Evolutionary conservation across 2,797 vertebrate species (phyloP), one percentile per base, ranked within the genome.

Genomic region (Fundulus diaphanus): DNA sequence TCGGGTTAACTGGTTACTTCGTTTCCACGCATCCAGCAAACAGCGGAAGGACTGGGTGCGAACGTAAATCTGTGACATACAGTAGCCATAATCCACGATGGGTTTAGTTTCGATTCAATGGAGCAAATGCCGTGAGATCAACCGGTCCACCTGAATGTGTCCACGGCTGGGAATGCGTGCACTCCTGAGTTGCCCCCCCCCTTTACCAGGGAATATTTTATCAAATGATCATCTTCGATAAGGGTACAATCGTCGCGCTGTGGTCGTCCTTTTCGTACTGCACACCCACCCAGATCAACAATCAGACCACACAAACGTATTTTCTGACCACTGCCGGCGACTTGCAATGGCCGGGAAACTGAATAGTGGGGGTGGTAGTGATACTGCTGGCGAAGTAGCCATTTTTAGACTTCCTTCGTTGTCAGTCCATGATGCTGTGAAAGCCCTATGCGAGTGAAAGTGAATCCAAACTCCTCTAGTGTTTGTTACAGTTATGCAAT

Each of bases 381-480:
- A 82, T 79, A 81, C 69, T 88, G 86, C 81, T 87, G 86, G 88
- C 80, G 76, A 88, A 93, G 92, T 78, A 83, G 94, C 92, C 93
- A 94, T 95, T 93, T 94, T 93, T 92, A 91, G 90, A 91, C 85
- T 90, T 87, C 80, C 78, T 90, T 90, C 85, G 83, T 81, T 90
- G 80, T 78, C 87, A 89, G 56, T 80, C 81, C 85, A 86, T 82
- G 88, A 85, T 90, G 87, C 90, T 83, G 86, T 80, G 81, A 20
- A 81, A 85, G 68, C 83, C 51, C 68, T 63, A 29, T 29, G 63
- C 0, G 66, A 73, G 77, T 79, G 72, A 66, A 85, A 83, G 80
- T 80, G 73, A 82, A 85, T 61, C 68, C 44, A 65, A 85, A 79
- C 48, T 65, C 37, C 15, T 24, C 44, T 80, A 6, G 7, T 54